phyloP scores from a whole-genome alignment of 2,113 vertebrate species.

The Phalacrocorax brasilianus region DNA sequence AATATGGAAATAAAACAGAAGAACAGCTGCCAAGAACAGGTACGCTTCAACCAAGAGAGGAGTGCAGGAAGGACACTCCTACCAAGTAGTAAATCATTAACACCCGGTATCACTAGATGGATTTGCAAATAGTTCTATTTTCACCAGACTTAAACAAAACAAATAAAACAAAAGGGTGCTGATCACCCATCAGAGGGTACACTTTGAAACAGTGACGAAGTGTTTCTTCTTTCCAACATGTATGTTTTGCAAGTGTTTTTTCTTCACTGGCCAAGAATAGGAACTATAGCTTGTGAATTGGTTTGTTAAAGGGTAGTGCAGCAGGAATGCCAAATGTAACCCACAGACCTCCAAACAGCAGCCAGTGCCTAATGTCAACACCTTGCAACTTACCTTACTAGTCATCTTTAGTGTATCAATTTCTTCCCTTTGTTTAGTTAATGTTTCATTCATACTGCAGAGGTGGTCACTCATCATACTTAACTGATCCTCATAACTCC shows the following conservation, averaged over 20 bases:
- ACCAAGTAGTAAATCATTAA: background rate
- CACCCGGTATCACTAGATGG: background rate
- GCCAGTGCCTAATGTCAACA: background rate
- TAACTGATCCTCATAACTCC: conserved; percentile 96
- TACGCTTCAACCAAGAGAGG: background rate
- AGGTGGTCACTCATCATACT: conserved; percentile 99
- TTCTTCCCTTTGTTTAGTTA: conserved; percentile 95
- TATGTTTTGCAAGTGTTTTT: background rate
- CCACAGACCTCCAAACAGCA: background rate
- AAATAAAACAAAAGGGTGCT: background rate
- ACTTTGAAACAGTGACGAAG: background rate
- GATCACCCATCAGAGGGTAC: background rate
- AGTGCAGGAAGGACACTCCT: background rate
- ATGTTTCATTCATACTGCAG: conserved; percentile 96
- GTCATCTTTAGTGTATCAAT: conserved; percentile 93
- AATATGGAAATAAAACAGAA: background rate
- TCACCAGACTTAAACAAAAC: background rate
- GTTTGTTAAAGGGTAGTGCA: background rate
- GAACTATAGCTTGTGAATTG: background rate
- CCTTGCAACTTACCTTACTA: conserved; percentile 80
- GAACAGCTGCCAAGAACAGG: background rate
- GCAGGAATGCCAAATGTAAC: background rate
- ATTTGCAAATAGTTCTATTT: background rate
- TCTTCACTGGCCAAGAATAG: background rate
- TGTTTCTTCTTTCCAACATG: background rate